Evolutionary conservation across 2,888 invertebrate species (phyloP).

Genomic region (Drosophila phalerata): DNA sequence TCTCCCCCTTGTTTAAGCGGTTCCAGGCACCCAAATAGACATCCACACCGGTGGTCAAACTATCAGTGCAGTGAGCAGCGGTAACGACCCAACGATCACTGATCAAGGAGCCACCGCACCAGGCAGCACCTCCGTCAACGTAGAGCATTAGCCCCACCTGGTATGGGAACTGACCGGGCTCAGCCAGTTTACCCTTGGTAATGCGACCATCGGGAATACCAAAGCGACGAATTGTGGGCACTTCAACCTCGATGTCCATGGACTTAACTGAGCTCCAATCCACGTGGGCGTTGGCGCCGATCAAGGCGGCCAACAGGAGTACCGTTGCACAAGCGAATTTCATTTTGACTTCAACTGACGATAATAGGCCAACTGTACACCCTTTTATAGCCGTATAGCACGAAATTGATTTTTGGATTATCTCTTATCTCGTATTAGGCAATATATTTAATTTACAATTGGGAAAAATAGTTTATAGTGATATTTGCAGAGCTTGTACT

Average conservation of each 20-base stretch:
- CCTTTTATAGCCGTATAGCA: constrained; percentile 56
- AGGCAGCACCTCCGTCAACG: constrained; percentile 56
- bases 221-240: constrained; percentile 38
- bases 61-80: constrained; percentile 83
- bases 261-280: constrained; percentile 63
- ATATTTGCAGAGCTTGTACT: background rate
- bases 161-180: constrained; percentile 79
- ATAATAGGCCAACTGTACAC: constrained; percentile 9
- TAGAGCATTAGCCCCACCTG: constrained; percentile 78
- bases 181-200: constrained; percentile 72
- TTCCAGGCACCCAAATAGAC: constrained; percentile 78
- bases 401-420: constrained; percentile 48
- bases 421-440: constrained; percentile 29
- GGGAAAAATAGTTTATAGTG: background rate
- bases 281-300: constrained; percentile 52
- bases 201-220: constrained; percentile 72
- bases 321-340: constrained; percentile 58
- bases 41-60: constrained; percentile 70
- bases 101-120: constrained; percentile 83
- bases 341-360: constrained; percentile 55
- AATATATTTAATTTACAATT: constrained; percentile 41
- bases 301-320: constrained; percentile 50
- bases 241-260: constrained; percentile 44
- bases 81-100: constrained; percentile 79
- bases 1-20: constrained; percentile 64